These are phyloP conservation scores for Sturnus vulgaris DNA, from an alignment of 2,113 vertebrate genomes.

Conservation along the genomic window DNA sequence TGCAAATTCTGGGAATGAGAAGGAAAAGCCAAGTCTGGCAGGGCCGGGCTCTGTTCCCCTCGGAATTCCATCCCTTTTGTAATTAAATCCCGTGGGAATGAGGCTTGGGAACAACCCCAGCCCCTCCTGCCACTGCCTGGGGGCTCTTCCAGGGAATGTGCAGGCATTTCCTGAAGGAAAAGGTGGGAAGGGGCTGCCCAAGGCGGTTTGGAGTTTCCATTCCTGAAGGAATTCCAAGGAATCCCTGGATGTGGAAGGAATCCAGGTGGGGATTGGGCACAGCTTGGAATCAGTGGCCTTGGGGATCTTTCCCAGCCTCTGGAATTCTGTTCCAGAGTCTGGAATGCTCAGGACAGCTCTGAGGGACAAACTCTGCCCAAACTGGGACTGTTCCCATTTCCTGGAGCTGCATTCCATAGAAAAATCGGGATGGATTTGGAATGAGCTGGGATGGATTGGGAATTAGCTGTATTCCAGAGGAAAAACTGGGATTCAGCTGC, in stretches of 20 bases:
- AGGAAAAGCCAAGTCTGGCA: neutral
- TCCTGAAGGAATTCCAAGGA: neutral
- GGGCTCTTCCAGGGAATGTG: neutral
- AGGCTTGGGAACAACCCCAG: neutral
- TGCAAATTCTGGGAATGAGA: constrained; percentile 66
- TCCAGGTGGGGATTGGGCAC: neutral
- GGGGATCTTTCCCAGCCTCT: neutral
- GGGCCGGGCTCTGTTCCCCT: neutral
- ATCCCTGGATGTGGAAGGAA: neutral
- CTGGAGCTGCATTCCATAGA: too few species aligned
- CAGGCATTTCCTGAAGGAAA: neutral
- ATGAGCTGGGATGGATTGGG: too few species aligned
- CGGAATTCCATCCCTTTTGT: neutral
- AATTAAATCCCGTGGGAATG: fast-evolving
- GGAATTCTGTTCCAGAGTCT: neutral
- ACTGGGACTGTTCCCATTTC: neutral
- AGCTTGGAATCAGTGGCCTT: too few species aligned
- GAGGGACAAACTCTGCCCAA: neutral
- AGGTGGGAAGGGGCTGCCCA: neutral
- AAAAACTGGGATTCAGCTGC: too few species aligned
- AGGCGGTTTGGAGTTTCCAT: too few species aligned
- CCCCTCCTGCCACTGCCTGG: neutral
- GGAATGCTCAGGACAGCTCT: too few species aligned
- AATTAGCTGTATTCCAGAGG: too few species aligned
- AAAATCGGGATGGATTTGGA: too few species aligned